A percentile compares a stretch with the other conserved stretches of the same genome.
Evolutionary conservation across 2,113 vertebrate genomes (phyloP).

Genomic region (Suncus etruscus): DNA sequence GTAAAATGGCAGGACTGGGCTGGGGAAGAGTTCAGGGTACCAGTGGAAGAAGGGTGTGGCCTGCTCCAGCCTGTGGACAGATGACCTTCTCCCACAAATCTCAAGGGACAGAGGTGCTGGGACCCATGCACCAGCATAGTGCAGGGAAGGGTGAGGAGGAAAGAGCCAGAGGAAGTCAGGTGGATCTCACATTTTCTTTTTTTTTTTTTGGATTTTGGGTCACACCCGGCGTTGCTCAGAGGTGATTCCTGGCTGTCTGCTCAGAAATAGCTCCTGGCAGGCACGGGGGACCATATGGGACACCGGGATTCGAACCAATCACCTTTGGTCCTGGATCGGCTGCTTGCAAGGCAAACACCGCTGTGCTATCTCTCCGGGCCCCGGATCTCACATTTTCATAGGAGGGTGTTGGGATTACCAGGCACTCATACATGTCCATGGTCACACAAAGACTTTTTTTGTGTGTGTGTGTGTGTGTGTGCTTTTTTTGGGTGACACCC

Average conservation of each 20-base stretch:
- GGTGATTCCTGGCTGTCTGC: no score
- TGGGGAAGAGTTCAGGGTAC: neutral
- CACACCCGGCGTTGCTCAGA: no score
- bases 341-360: no score
- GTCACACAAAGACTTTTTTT: neutral
- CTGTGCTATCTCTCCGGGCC: no score
- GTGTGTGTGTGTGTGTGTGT: no score
- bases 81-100: neutral
- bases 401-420: neutral
- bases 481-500: no score
- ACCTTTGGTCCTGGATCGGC: no score
- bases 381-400: rapidly evolving
- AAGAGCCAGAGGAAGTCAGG: neutral
- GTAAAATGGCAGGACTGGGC: neutral
- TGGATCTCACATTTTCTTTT: rapidly evolving
- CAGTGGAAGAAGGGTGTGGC: neutral
- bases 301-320: no score
- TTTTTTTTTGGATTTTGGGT: no score
- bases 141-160: neutral
- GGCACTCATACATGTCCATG: neutral
- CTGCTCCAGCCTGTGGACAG: neutral
- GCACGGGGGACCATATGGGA: no score
- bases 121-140: no score
- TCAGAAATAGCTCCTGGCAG: no score
- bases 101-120: neutral